A percentile compares a stretch with the other conserved stretches of the same genome.
Evolutionary conservation across 2,113 vertebrate genomes (phyloP).

Genomic region (Panurus biarmicus): DNA sequence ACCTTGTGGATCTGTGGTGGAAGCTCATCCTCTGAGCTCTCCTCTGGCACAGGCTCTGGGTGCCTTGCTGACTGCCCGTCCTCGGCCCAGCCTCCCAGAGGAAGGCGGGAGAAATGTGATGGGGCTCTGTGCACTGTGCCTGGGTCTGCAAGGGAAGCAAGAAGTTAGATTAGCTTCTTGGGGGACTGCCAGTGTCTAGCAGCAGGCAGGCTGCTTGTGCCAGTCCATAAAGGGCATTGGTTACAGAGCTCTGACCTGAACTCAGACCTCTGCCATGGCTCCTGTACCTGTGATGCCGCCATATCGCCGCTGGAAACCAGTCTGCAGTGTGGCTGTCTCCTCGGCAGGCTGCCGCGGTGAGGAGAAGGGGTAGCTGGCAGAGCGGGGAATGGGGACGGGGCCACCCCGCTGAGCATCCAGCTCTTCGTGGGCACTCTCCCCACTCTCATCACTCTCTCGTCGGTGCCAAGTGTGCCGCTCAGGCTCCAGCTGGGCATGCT

Average conservation of each 20-base stretch:
- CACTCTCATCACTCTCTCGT: slow-evolving; percentile 92
- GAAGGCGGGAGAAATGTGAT: slow-evolving; percentile 80
- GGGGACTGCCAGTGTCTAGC: not conserved
- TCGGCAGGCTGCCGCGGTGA: slow-evolving; percentile 62
- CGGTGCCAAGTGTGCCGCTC: slow-evolving; percentile 94
- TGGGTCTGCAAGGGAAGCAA: slow-evolving; percentile 54
- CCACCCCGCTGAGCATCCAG: slow-evolving; percentile 52
- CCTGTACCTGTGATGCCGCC: slow-evolving; percentile 78
- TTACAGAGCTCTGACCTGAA: not conserved
- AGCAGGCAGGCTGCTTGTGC: not conserved
- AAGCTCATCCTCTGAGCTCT: slow-evolving; percentile 89
- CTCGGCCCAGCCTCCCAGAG: slow-evolving; percentile 94
- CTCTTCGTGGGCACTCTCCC: slow-evolving; percentile 86
- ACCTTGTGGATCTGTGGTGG: slow-evolving; percentile 93
- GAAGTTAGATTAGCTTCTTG: not conserved
- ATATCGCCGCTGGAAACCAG: slow-evolving; percentile 72
- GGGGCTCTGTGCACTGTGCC: slow-evolving; percentile 71
- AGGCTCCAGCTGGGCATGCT: slow-evolving; percentile 84
- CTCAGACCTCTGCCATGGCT: not conserved
- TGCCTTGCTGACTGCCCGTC: slow-evolving; percentile 76
- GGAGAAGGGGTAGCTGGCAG: slow-evolving; percentile 87
- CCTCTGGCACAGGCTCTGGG: slow-evolving; percentile 87
- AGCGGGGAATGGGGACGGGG: slow-evolving; percentile 76
- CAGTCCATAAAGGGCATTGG: fast-evolving
- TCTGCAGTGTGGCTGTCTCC: slow-evolving; percentile 71